phyloP scores from a whole-genome alignment of 1,140 invertebrate genomes.

The Eupristina koningsbergeri region DNA sequence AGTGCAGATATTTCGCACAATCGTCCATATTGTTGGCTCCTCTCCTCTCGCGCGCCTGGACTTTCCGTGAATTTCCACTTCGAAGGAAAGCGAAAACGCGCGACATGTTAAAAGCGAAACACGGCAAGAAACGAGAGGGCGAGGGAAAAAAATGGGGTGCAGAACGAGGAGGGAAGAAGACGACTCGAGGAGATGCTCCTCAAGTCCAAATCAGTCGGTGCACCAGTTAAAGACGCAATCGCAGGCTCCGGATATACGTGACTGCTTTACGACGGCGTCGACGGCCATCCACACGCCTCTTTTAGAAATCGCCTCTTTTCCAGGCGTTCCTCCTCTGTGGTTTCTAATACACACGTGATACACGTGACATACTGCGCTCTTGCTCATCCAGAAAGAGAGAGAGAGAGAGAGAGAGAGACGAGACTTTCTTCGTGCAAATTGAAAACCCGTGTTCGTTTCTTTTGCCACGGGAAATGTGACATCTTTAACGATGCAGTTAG shows the following conservation, averaged over 20 bases:
- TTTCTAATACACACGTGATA: not conserved
- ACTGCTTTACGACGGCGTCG: constrained; percentile 15
- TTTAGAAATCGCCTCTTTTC: constrained; percentile 44
- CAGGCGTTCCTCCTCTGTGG: not conserved
- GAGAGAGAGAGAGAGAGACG: not conserved
- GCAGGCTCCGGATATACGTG: not conserved
- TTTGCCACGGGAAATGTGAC: constrained; percentile 27
- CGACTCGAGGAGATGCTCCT: not conserved
- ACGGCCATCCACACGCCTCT: not conserved
- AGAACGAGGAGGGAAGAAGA: not conserved
- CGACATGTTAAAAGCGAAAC: constrained; percentile 27
- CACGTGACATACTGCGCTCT: constrained; percentile 20
- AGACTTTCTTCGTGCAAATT: constrained; percentile 44
- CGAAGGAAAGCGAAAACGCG: constrained; percentile 29
- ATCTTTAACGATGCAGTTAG: constrained; percentile 31
- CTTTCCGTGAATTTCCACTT: too few species aligned
- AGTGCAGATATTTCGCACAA: constrained; percentile 1
- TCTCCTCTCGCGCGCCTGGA: too few species aligned
- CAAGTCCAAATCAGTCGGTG: constrained; percentile 24
- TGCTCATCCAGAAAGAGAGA: not conserved
- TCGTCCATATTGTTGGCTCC: too few species aligned
- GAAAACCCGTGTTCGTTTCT: constrained; percentile 42
- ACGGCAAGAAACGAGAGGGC: not conserved
- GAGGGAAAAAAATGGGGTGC: constrained; percentile 14
- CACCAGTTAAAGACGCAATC: too few species aligned